Evolutionary conservation across 2,888 invertebrate species (phyloP), one percentile per base, ranked within the genome.

Genomic region (Lasioglossum figueresi): DNA sequence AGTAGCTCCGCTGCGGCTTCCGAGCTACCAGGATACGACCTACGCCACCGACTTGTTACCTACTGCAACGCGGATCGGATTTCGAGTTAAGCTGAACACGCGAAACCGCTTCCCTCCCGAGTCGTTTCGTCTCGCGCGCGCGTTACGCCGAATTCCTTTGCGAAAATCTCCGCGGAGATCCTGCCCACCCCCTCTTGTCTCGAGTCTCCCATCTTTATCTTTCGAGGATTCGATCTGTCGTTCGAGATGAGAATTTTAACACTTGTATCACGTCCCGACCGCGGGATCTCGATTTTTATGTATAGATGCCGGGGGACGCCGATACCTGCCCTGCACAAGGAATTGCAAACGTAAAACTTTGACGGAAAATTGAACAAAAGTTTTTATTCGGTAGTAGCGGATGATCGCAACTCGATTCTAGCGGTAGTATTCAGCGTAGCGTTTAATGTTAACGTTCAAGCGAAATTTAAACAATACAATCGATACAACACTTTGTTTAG

Each of bases 21-120:
- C 79, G 59, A 86, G 78, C 88, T 82, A 79, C 74, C 79, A 78
- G 78, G 70, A 70, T 40, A 76, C 79, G 82, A 85, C 76, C 83
- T 81, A 82, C 75, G 76, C 37, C 76, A 68, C 74, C 82, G 81
- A 88, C 87, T 90, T 79, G 87, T 85, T 90, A 88, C 87, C 76
- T 76, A 79, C 82, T 86, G 80, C 85, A 66, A 70, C 79, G 77
- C 19, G 88, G 84, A 86, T 83, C 85, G 66, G 72, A 74, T 85
- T 83, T 83, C 78, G 68, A 81, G 83, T 81, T 85, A 68, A 75
- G 84, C 85, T 78, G 77, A 81, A 85, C 83, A 76, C 76, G 87
- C 77, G 81, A 78, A 83, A 87, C 80, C 77, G 79, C 79, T 79
- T 79, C 66, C 56, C 34, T 14, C 31, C 27, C 12, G 31, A 45